Evolutionary conservation across 2,797 vertebrate species (phyloP), one percentile per base, ranked within the genome.

Genomic region (Apogon hyalosoma): DNA sequence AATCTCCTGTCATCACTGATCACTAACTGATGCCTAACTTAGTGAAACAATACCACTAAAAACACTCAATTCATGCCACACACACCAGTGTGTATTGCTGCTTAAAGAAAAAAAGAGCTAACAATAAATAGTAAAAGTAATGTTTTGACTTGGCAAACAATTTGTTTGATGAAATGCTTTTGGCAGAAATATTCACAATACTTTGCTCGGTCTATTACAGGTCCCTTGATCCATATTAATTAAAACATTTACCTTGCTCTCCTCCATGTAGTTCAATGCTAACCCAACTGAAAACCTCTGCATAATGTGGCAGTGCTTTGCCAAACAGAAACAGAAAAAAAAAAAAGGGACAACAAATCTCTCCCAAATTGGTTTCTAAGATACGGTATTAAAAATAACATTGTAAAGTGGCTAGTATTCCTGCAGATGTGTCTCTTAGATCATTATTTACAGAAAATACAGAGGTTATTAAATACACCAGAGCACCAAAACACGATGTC

Each of bases 141-240:
- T 73, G 28, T 45, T 64, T 28, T 28, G 6, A 28, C 5, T 28
- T 28, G 4, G 24, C 24, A 28, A 28, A 28, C 24, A 5, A 6
- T 28, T 21, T 11, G 42, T 39, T 10, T 41, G n/a, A 57, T 64
- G 28, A 69, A 66, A 74, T 60, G n/a, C 28, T 56, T 71, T 69
- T 57, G 52, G 36, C 49, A 63, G n/a, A 69, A 33, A 63, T 7
- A 31, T 63, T 57, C 55, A 15, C 31, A 43, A 68, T 49, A 19
- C 9, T 49, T 40, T 10, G 31, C 48, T 59, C 4, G 24, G 41
- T 47, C 42, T 8, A 40, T 15, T 53, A 33, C 18, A 64, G 10
- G 63, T 43, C 40, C 14, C 38, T 49, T 55, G 5, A 13, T 4
- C 5, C 31, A 43, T 48, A 45, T 55, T 16, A 53, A 69, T 61